Evolutionary conservation across 2,113 vertebrate genomes (phyloP).

Genomic region (Thalassoma bifasciatum): DNA sequence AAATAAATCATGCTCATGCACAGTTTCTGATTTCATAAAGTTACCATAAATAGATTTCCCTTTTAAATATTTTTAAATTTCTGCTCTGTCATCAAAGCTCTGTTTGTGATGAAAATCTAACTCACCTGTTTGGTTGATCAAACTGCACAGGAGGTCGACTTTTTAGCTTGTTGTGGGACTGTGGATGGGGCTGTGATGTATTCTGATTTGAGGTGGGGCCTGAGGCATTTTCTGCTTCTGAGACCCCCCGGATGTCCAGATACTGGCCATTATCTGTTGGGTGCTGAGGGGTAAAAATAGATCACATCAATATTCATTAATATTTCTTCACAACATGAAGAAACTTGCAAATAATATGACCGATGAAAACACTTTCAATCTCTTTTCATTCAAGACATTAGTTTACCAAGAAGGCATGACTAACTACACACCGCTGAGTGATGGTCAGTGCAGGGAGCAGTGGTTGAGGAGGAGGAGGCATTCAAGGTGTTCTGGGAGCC

Average conservation of each 20-base stretch:
- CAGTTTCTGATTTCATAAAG: background rate
- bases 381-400: too few relatives aligned
- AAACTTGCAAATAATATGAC: too few relatives aligned
- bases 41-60: too few relatives aligned
- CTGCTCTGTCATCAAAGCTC: too few relatives aligned
- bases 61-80: too few relatives aligned
- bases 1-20: background rate
- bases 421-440: conserved; percentile 58
- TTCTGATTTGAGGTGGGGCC: conserved; percentile 72
- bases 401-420: too few relatives aligned
- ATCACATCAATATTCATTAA: background rate
- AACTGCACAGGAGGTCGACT: conserved; percentile 87
- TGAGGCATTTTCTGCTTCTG: conserved; percentile 71
- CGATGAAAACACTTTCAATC: too few relatives aligned
- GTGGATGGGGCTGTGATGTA: conserved; percentile 78
- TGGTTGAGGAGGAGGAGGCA: conserved; percentile 56
- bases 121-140: conserved; percentile 95
- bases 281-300: conserved; percentile 69
- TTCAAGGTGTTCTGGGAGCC: conserved; percentile 74
- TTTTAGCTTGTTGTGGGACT: conserved; percentile 81
- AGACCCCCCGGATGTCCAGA: conserved; percentile 85
- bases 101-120: background rate
- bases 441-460: conserved; percentile 42
- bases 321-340: too few relatives aligned
- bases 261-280: conserved; percentile 88